phyloP scores from a whole-genome alignment of 2,888 invertebrate genomes.

The Leuctra nigra region DNA sequence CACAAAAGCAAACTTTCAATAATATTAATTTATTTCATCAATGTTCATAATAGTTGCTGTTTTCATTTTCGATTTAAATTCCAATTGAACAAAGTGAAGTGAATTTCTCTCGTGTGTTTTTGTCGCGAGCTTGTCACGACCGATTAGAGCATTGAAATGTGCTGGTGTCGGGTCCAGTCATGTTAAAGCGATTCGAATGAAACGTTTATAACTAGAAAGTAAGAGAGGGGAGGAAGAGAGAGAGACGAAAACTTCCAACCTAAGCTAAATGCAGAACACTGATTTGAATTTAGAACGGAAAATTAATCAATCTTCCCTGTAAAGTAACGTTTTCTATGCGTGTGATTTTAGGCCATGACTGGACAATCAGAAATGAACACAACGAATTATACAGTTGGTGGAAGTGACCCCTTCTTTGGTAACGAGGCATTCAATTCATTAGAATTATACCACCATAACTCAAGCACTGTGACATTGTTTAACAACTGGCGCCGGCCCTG shows the following conservation, averaged over 20 bases:
- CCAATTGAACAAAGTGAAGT: neutral
- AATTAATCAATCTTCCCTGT: slow-evolving; percentile 29
- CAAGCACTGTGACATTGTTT: too few relatives aligned
- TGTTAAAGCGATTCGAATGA: slow-evolving; percentile 12
- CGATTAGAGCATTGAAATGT: slow-evolving; percentile 18
- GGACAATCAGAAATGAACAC: slow-evolving; percentile 1
- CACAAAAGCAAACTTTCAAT: too few relatives aligned
- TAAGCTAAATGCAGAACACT: slow-evolving; percentile 21
- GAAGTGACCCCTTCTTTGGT: slow-evolving; percentile 1
- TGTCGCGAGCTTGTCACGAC: neutral
- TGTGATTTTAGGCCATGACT: too few relatives aligned
- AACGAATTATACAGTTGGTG: slow-evolving; percentile 1
- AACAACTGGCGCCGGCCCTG: too few relatives aligned
- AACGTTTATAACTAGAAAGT: neutral
- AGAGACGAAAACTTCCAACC: too few relatives aligned
- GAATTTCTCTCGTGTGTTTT: slow-evolving; percentile 2
- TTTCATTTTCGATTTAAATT: neutral
- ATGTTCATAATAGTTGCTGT: neutral
- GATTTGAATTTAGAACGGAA: slow-evolving; percentile 30
- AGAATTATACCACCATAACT: neutral
- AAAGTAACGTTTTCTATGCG: neutral
- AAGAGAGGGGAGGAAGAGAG: slow-evolving; percentile 10
- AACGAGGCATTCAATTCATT: neutral
- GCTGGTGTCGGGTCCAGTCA: slow-evolving; percentile 5
- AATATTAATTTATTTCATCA: neutral